Conservation (phyloP, 2,888 invertebrate species). For the Dryobotodes eremita region DNA sequence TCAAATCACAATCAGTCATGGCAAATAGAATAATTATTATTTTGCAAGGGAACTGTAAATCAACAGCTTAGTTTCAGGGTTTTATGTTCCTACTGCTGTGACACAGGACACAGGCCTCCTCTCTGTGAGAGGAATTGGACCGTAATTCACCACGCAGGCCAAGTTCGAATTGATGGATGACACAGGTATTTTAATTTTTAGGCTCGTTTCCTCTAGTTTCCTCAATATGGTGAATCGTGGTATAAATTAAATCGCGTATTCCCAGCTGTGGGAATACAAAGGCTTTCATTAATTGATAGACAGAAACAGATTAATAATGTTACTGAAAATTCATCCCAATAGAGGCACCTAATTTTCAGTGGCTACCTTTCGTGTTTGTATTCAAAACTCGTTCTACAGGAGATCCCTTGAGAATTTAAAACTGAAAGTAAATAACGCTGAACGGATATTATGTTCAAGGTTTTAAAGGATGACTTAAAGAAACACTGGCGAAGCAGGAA, state of each 20-base stretch:
- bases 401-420: conserved; percentile 40
- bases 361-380: conserved; percentile 30
- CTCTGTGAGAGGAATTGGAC: background rate
- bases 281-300: conserved; percentile 4
- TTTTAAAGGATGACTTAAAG: background rate
- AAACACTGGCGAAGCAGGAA: background rate
- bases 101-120: too few relatives aligned
- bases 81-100: too few relatives aligned
- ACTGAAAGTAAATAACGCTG: conserved; percentile 24
- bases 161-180: background rate
- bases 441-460: conserved; percentile 39
- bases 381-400: conserved; percentile 31
- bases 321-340: background rate
- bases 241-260: background rate
- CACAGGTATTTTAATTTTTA: background rate
- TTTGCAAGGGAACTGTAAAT: too few relatives aligned
- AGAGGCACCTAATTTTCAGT: background rate
- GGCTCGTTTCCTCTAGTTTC: background rate
- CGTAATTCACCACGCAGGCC: background rate
- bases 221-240: too few relatives aligned
- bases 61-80: too few relatives aligned
- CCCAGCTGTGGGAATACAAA: background rate
- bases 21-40: too few relatives aligned
- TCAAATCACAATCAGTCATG: too few relatives aligned
- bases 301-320: background rate